These are phyloP conservation scores for Actinemys pallida DNA, from an alignment of 2,113 vertebrate genomes.

Conservation along the genomic window DNA sequence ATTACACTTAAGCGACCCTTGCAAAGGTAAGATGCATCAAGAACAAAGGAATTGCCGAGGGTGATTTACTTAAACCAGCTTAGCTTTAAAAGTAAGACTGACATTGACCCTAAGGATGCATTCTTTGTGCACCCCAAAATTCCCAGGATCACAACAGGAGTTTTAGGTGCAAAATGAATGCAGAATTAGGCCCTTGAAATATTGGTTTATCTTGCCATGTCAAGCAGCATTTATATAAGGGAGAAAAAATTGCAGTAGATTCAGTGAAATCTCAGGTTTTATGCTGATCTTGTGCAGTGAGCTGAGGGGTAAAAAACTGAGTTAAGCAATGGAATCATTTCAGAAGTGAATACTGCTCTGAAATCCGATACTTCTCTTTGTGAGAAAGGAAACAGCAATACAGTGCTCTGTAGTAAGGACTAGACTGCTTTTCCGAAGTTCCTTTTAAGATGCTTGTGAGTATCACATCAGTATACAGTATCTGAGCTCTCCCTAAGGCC, in stretches of 20 bases:
- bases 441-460: slow-evolving; percentile 43
- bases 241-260: neutral
- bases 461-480: slow-evolving; percentile 41
- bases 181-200: fast-evolving
- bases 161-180: neutral
- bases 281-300: neutral
- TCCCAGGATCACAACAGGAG: neutral
- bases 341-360: neutral
- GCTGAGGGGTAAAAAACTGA: neutral
- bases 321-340: neutral
- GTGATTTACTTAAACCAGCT: neutral
- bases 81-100: fast-evolving
- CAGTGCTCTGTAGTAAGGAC: neutral
- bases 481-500: slow-evolving; percentile 59
- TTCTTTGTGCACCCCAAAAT: neutral
- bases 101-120: neutral
- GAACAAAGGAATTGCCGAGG: fast-evolving
- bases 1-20: neutral
- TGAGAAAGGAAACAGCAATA: neutral
- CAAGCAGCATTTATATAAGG: fast-evolving
- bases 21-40: neutral
- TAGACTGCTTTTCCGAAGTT: slow-evolving; percentile 23
- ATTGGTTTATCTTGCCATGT: fast-evolving
- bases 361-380: neutral
- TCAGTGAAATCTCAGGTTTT: neutral